These are phyloP conservation scores for Hemibagrus guttatus DNA, from an alignment of 2,797 vertebrate species.

Conservation along the genomic window DNA sequence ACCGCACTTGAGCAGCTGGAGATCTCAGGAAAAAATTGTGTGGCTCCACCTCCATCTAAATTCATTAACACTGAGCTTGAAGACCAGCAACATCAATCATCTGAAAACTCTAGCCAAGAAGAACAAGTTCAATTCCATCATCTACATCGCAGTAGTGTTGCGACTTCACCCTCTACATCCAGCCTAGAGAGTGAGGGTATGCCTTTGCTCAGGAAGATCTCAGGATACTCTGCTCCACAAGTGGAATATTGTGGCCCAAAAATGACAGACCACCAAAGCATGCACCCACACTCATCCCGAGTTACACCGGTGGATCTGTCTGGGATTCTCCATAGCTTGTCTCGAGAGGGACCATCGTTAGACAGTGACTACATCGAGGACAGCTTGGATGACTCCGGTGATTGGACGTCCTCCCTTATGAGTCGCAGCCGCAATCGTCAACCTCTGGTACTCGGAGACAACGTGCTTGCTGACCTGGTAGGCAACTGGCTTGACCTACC, in stretches of 20 bases:
- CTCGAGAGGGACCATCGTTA: constrained; percentile 74
- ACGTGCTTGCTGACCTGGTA: constrained; percentile 93
- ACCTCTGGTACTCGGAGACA: constrained; percentile 91
- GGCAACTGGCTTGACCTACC: constrained; percentile 97
- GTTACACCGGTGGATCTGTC: constrained; percentile 64
- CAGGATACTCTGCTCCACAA: constrained; percentile 72
- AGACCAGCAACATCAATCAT: constrained; percentile 46
- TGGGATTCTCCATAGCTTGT: constrained; percentile 74
- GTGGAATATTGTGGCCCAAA: constrained; percentile 73
- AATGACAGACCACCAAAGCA: constrained; percentile 56
- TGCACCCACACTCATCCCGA: constrained; percentile 48
- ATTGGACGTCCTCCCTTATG: constrained; percentile 95
- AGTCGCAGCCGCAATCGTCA: constrained; percentile 90
- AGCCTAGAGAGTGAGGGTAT: constrained; percentile 69
- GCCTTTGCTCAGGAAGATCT: constrained; percentile 66
- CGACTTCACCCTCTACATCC: constrained; percentile 66
- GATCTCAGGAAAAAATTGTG: constrained; percentile 77
- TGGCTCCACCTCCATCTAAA: constrained; percentile 42
- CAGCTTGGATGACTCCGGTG: constrained; percentile 78
- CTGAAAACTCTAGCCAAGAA: constrained; percentile 26
- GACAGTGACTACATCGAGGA: constrained; percentile 75
- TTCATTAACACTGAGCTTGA: constrained; percentile 46
- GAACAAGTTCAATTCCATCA: constrained; percentile 50
- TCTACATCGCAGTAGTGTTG: constrained; percentile 65
- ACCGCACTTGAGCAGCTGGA: constrained; percentile 87